Percentiles rank a stretch among this genome's conserved stretches.
Conservation (phyloP, 2,113 vertebrate genomes). For the Embiotoca jacksoni region DNA sequence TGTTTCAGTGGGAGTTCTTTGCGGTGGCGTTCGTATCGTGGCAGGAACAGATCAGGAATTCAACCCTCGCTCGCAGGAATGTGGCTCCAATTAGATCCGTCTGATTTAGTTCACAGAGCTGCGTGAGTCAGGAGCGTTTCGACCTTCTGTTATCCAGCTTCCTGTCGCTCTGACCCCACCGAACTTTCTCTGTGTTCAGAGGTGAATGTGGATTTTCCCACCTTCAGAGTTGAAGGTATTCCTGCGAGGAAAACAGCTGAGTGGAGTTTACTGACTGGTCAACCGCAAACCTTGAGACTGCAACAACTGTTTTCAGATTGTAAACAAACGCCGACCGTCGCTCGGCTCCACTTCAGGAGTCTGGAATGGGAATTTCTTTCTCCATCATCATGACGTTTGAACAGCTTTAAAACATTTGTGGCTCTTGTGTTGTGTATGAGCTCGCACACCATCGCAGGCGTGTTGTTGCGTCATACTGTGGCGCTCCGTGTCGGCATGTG, state of each 20-base stretch:
- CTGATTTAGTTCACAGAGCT: slow-evolving; percentile 58
- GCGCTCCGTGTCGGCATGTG: too few species aligned
- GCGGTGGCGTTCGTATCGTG: too few species aligned
- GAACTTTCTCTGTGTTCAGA: slow-evolving; percentile 48
- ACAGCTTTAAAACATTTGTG: not conserved
- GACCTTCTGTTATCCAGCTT: slow-evolving; percentile 52
- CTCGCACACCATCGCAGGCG: too few species aligned
- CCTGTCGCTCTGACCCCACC: slow-evolving; percentile 42
- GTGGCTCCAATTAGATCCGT: slow-evolving; percentile 76
- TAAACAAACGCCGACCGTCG: slow-evolving; percentile 40
- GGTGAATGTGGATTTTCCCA: slow-evolving; percentile 51
- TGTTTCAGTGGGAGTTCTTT: not conserved
- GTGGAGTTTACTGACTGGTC: slow-evolving; percentile 50
- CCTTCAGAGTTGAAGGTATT: too few species aligned
- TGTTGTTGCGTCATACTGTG: too few species aligned
- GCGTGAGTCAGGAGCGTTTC: slow-evolving; percentile 61
- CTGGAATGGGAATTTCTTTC: slow-evolving; percentile 7
- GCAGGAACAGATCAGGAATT: slow-evolving; percentile 60
- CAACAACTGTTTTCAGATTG: slow-evolving; percentile 27
- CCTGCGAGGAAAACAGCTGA: not conserved
- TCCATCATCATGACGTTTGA: slow-evolving; percentile 28
- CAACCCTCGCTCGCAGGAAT: slow-evolving; percentile 62
- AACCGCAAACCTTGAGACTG: slow-evolving; percentile 43
- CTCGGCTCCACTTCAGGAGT: slow-evolving; percentile 23
- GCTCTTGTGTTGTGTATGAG: too few species aligned